A percentile compares a stretch with the other conserved stretches of the same genome.
These are phyloP conservation scores for Phymorhynchus buccinoides DNA, from an alignment of 1,140 invertebrate species.

Conservation along the genomic window DNA sequence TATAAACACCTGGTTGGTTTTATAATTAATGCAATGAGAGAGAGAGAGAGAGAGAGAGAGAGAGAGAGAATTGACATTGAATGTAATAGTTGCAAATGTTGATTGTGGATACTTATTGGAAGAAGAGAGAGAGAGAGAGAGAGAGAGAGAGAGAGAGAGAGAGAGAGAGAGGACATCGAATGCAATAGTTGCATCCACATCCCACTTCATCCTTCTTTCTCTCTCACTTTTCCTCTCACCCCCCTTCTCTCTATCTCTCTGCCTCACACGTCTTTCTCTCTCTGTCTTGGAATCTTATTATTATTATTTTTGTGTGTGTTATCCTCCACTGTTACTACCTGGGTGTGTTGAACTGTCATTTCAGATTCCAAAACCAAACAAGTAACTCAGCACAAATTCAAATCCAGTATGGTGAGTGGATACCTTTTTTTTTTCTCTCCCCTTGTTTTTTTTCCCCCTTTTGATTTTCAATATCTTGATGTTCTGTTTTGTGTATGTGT, in stretches of 20 bases:
- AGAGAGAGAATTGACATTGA: not conserved
- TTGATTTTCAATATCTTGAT: no score
- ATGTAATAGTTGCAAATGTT: not conserved
- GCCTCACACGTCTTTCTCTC: not conserved
- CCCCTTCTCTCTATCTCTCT: constrained; percentile 27
- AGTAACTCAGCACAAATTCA: constrained; percentile 96
- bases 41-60: no score
- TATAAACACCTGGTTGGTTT: no score
- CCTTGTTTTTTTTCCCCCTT: not conserved
- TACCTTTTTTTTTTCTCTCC: constrained; percentile 26
- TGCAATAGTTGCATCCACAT: no score
- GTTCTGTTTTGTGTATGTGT: constrained; percentile 22
- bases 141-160: no score
- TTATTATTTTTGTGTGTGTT: constrained; percentile 18
- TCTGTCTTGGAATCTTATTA: not conserved
- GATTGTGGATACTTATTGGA: not conserved
- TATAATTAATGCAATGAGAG: no score
- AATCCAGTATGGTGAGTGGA: constrained; percentile 95
- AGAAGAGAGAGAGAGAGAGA: no score
- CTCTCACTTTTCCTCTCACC: constrained; percentile 15
- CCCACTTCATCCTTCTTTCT: not conserved
- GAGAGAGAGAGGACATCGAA: no score
- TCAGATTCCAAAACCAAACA: constrained; percentile 97
- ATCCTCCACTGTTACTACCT: not conserved
- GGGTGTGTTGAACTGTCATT: constrained; percentile 62